Evolutionary conservation across 1,140 invertebrate genomes (phyloP).

Genomic region (Cotesia glomerata): DNA sequence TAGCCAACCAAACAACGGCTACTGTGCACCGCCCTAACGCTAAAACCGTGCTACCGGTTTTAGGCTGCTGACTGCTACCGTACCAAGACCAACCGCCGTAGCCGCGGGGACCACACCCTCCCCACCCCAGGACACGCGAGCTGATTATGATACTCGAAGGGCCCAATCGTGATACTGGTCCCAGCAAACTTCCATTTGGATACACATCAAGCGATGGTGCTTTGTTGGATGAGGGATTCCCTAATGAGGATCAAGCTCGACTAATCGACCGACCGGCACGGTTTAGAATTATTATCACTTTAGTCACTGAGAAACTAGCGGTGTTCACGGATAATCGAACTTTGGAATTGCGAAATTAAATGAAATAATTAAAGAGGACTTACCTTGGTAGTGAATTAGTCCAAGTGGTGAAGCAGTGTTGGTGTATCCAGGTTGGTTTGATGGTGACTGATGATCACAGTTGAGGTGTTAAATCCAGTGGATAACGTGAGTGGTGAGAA

Average conservation of each 20-base stretch:
- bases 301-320: too few relatives aligned
- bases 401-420: background rate
- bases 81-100: slow-evolving; percentile 11
- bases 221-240: too few relatives aligned
- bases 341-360: background rate
- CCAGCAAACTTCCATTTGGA: background rate
- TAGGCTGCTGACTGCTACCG: slow-evolving; percentile 17
- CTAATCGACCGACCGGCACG: too few relatives aligned
- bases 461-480: too few relatives aligned
- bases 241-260: too few relatives aligned
- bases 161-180: slow-evolving; percentile 32
- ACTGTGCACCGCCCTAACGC: slow-evolving; percentile 60
- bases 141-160: slow-evolving; percentile 46
- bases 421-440: background rate
- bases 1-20: slow-evolving; percentile 59
- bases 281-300: too few relatives aligned
- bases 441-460: background rate
- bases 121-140: slow-evolving; percentile 35
- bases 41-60: slow-evolving; percentile 58
- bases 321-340: too few relatives aligned
- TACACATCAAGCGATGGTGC: slow-evolving; percentile 39
- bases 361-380: background rate
- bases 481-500: background rate
- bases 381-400: background rate
- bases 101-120: slow-evolving; percentile 51